A percentile compares a stretch with the other conserved stretches of the same genome.
Evolutionary conservation across 2,113 vertebrate genomes (phyloP).

Genomic region (Nycticebus coucang): DNA sequence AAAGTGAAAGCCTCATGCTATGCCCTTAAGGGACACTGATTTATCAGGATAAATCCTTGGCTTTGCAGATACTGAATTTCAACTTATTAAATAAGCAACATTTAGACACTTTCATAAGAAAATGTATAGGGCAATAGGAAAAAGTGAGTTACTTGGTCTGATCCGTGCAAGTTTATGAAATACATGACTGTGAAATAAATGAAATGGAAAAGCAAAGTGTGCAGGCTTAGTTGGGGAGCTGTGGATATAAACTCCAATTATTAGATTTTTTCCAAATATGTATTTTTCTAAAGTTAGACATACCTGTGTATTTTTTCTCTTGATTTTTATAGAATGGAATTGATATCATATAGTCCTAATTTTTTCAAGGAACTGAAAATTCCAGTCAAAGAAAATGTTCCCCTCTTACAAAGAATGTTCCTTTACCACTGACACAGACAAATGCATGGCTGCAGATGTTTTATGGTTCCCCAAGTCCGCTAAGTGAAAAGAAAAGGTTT

Average conservation of each 20-base stretch:
- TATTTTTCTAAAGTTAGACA: background rate
- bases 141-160: background rate
- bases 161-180: background rate
- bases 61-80: background rate
- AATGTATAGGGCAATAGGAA: background rate
- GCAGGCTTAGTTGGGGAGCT: background rate
- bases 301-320: background rate
- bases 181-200: background rate
- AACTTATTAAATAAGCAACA: slow-evolving; percentile 10
- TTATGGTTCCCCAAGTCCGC: background rate
- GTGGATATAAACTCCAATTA: background rate
- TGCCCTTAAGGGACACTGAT: background rate
- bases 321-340: background rate
- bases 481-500: background rate
- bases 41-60: background rate
- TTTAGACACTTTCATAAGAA: background rate
- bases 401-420: background rate
- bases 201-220: background rate
- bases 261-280: background rate
- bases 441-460: background rate
- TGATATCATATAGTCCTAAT: background rate
- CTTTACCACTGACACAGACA: background rate
- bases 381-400: background rate
- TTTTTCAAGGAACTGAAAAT: slow-evolving; percentile 10
- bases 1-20: background rate